Base-by-base conservation (phyloP, 1,140 invertebrate species). In the Eurosta solidaginis region DNA sequence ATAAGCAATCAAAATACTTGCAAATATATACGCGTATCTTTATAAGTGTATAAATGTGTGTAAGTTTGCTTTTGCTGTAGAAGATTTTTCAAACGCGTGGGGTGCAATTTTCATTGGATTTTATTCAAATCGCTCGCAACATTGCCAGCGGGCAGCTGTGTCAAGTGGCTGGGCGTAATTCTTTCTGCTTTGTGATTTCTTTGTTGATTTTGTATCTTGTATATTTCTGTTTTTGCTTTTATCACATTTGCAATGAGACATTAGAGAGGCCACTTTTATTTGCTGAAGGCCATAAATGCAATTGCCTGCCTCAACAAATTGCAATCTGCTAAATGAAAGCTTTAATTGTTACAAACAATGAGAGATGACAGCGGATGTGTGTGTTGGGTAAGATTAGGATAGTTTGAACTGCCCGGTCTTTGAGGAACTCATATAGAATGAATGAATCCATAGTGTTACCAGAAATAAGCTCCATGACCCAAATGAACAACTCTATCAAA, bases 31-130 rank as follows among this genome's bases (percentile, higher is more conserved):
- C 3, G 22, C 33, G 7, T 68, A n/a, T 54, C 2, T 10, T 27
- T 54, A 25, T 20, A 27, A 12, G 20, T 63, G 59, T 68, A 1
- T 40, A 33, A 0, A 22, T 25, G 22, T 25, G 1, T 20, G 49
- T 25, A 22, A 6, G 49, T 52, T 52, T 52, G 33, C 4, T 68
- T 14, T n/a, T 17, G 54, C 33, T 40, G 54, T 10, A 7, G 54
- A 36, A n/a, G n/a, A n/a, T n/a, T 40, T 9, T 68, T 40, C 59
- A 4, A 17, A 68, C 59, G 59, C 59, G 59, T 40, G 59, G 59
- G n/a, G 59, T 68, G 59, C 59, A 36, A 68, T 40, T 68, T 63
- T 68, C 59, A 68, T 68, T 68, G 59, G 59, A n/a, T 68, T 68
- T 68, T 68, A 68, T 68, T 68, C 40, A 68, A 68, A 68, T 68